phyloP scores from a whole-genome alignment of 2,888 invertebrate genomes.

The Cosmorhoe ocellata region DNA sequence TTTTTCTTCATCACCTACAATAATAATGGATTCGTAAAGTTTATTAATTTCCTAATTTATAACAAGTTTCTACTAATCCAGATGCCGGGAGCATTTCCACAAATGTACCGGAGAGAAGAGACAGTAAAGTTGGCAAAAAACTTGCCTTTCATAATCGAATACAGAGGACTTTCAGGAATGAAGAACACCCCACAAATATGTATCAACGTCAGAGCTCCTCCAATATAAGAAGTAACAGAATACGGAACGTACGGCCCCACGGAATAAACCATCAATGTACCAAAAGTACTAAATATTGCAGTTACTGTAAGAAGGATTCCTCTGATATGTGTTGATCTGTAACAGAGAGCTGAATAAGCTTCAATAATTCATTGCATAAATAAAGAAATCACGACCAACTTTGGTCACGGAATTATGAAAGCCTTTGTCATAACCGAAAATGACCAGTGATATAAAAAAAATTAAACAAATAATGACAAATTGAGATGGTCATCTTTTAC shows the following conservation, averaged over 20 bases:
- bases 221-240: constrained; percentile 36
- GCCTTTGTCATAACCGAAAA: no score
- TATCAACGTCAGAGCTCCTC: constrained; percentile 28
- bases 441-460: no score
- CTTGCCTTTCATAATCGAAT: constrained; percentile 48
- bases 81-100: no score
- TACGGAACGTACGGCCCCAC: constrained; percentile 46
- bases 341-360: constrained; percentile 19
- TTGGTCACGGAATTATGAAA: no score
- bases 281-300: constrained; percentile 42
- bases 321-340: constrained; percentile 51
- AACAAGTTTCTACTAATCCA: no score
- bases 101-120: no score
- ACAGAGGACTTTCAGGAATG: constrained; percentile 53
- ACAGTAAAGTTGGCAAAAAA: no score
- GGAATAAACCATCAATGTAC: constrained; percentile 40
- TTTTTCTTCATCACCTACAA: constrained; percentile 44
- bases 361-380: no score
- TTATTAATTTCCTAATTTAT: no score
- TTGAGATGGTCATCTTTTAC: no score
- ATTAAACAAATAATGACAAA: no score
- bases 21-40: not conserved
- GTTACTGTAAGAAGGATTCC: constrained; percentile 46
- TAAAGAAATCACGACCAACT: no score
- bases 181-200: constrained; percentile 34